Base-by-base conservation (phyloP, 2,888 invertebrate genomes). In the Sinotaia quadrata region DNA sequence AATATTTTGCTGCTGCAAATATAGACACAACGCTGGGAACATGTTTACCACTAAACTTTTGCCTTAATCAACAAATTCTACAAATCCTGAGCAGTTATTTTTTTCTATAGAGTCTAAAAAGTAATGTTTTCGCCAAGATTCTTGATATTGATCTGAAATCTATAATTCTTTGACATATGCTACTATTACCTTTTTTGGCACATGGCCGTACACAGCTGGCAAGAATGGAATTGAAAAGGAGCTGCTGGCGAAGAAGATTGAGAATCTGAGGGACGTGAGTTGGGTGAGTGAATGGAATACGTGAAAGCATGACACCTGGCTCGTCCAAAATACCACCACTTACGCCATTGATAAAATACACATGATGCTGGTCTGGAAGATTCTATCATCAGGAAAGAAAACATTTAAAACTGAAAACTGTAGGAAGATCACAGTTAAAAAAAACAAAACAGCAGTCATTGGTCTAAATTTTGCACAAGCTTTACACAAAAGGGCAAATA, bases 231-330 rank as follows among this genome's bases (percentile, higher is more conserved):
- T 97, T 97, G 89, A 97, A 97, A 21, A 97, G 91, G 44, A 95
- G 93, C 89, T 98, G 97, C 81, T 96, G 95, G 4, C 97, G 91
- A 21, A 98, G 91, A 75, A 93, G 92, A 47, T 92, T 92, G 44
- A 98, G 91, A 79, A 98, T 94, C 85, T 93, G 93, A 58, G 96
- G 93, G 70, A 97, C 95, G 87, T 96, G 95, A 8, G 94, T 93
- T 1, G 97, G 97, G 89, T 97, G 96, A 0, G 95, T 95, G 89
- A 97, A 97, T 0, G 96, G 96, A 68, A 98, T 93, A 73, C 93
- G 93, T 60, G 91, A 90, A 60, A 95, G 93, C 79, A 93, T 88
- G 76, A 93, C 92, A 7, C 95, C 96, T 74, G 93, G 92, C 88
- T 94, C 78, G 89, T 80, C 86, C 73, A 77, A 80, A 72, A 78